Evolutionary conservation across 2,888 invertebrate genomes (phyloP).

Genomic region (Oscheius sp.): DNA sequence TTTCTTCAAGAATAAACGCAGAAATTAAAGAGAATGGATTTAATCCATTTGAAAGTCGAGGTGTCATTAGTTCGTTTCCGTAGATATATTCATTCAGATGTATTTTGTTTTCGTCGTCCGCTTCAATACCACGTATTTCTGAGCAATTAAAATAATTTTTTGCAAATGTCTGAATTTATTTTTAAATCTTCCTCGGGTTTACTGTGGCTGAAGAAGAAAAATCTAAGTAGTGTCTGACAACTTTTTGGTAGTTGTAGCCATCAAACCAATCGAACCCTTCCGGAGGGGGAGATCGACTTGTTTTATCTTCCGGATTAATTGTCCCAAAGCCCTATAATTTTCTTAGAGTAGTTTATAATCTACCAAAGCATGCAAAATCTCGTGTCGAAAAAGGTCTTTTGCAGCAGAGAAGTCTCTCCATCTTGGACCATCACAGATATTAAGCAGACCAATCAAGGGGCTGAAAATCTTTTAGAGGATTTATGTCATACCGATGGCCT

Average conservation of each 20-base stretch:
- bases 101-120: slow-evolving; percentile 9
- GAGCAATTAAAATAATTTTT: slow-evolving; percentile 14
- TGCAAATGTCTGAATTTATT: slow-evolving; percentile 4
- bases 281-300: not conserved
- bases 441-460: slow-evolving; percentile 19
- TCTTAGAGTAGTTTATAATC: not conserved
- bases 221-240: slow-evolving; percentile 17
- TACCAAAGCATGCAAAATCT: slow-evolving; percentile 25
- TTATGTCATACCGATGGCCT: not conserved
- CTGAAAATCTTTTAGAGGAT: not conserved
- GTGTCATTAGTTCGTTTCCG: slow-evolving; percentile 22
- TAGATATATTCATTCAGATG: slow-evolving; percentile 29
- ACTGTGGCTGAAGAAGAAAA: slow-evolving; percentile 1
- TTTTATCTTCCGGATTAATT: not conserved
- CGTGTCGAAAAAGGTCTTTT: slow-evolving; percentile 26
- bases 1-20: slow-evolving; percentile 5
- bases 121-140: slow-evolving; percentile 17
- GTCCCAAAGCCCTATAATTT: slow-evolving; percentile 25
- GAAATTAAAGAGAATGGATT: slow-evolving; percentile 14
- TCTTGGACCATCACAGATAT: slow-evolving; percentile 11
- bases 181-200: not conserved
- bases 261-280: slow-evolving; percentile 17
- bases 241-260: slow-evolving; percentile 1
- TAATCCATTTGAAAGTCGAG: slow-evolving; percentile 1
- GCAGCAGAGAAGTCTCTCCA: slow-evolving; percentile 14